A percentile compares a stretch with the other conserved stretches of the same genome.
These are phyloP conservation scores for Napeogenes inachia DNA, from an alignment of 2,888 invertebrate genomes.

Conservation along the genomic window DNA sequence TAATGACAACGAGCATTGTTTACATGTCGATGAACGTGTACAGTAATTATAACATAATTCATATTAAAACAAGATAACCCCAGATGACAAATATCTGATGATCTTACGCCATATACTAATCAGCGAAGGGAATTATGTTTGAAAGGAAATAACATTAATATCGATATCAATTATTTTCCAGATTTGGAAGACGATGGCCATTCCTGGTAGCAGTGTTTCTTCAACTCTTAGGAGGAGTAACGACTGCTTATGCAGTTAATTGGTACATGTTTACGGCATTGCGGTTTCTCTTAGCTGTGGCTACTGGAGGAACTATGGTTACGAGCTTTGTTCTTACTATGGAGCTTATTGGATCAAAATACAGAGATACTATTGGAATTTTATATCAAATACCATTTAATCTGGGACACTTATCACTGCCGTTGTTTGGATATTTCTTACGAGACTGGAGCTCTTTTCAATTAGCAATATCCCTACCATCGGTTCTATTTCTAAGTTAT, in stretches of 20 bases:
- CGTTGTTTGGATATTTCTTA: conserved; percentile 80
- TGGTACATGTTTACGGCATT: conserved; percentile 81
- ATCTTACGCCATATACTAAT: too few species aligned
- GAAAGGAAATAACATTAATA: neutral
- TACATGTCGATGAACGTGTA: neutral
- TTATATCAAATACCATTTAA: conserved; percentile 83
- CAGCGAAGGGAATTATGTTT: neutral
- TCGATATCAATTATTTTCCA: conserved; percentile 47
- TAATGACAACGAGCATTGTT: conserved; percentile 7
- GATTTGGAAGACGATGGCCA: conserved; percentile 86
- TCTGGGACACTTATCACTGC: conserved; percentile 81
- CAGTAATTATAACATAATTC: neutral
- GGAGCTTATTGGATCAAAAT: conserved; percentile 80
- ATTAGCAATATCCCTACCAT: conserved; percentile 80
- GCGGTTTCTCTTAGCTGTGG: conserved; percentile 84
- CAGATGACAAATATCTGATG: neutral
- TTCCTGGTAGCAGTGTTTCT: conserved; percentile 84
- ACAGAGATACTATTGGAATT: conserved; percentile 83
- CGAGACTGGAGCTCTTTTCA: conserved; percentile 83
- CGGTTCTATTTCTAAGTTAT: conserved; percentile 80
- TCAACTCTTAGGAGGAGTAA: conserved; percentile 83
- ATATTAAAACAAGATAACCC: conserved; percentile 13
- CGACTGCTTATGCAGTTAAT: conserved; percentile 83
- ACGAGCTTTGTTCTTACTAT: conserved; percentile 84
- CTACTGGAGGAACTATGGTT: conserved; percentile 90